Evolutionary conservation across 2,797 vertebrate species (phyloP).

Genomic region (Chloroceryle inda): DNA sequence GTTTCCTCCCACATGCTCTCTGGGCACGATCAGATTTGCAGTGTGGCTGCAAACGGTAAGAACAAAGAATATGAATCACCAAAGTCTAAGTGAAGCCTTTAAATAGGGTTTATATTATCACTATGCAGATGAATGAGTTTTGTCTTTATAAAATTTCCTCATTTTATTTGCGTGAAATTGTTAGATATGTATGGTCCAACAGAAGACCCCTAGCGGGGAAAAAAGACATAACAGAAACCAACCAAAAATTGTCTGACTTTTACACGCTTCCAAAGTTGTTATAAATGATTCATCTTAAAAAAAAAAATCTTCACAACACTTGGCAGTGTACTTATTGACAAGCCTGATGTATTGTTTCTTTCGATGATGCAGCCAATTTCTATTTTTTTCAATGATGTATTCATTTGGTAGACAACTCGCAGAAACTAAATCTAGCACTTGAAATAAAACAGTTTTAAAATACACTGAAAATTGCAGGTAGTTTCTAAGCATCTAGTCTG

Average conservation of each 20-base stretch:
- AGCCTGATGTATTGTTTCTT: background rate
- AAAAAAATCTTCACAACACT: background rate
- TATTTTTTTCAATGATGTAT: background rate
- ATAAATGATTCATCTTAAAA: background rate
- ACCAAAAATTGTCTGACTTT: background rate
- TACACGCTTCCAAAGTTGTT: background rate
- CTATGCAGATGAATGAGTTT: background rate
- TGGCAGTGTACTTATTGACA: background rate
- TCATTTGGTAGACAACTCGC: background rate
- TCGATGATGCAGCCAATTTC: background rate
- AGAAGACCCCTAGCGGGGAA: background rate
- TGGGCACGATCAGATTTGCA: background rate
- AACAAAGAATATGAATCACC: background rate
- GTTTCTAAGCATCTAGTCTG: background rate
- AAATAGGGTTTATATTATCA: background rate
- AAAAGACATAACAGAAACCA: background rate
- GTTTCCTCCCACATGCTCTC: background rate
- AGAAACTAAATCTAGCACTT: background rate
- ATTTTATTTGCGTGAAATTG: background rate
- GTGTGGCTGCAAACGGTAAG: background rate
- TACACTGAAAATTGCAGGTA: background rate
- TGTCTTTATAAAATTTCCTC: background rate
- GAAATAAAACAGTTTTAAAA: background rate
- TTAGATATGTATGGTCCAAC: background rate
- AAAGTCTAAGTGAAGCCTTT: background rate